These are phyloP conservation scores for Gavialis gangeticus DNA, from an alignment of 2,113 vertebrate genomes.

Conservation along the genomic window DNA sequence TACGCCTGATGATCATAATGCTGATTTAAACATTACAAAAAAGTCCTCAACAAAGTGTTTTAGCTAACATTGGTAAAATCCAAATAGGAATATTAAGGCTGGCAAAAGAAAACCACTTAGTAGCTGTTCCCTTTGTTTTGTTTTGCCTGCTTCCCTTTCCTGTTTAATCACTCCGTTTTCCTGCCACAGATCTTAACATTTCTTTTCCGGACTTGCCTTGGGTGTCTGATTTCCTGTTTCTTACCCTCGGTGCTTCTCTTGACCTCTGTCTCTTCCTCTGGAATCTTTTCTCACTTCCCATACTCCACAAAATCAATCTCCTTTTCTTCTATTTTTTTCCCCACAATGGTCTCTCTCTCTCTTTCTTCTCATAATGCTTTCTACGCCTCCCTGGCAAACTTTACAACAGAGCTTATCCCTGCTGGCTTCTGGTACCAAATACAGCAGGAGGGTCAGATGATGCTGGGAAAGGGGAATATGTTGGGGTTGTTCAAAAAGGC, in stretches of 20 bases:
- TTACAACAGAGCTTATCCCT: neutral
- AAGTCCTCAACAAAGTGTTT: neutral
- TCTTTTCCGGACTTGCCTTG: neutral
- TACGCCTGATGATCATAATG: neutral
- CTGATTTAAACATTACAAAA: neutral
- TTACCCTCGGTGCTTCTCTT: neutral
- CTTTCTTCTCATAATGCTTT: neutral
- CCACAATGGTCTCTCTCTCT: neutral
- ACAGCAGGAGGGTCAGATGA: neutral
- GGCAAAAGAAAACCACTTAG: neutral
- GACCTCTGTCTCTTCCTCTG: neutral
- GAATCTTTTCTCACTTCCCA: neutral
- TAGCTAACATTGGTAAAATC: neutral
- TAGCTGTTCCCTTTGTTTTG: constrained; percentile 39
- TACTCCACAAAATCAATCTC: neutral
- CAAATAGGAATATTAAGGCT: neutral
- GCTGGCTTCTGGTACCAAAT: neutral
- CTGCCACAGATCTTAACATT: neutral
- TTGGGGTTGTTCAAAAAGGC: neutral
- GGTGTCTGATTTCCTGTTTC: constrained; percentile 16
- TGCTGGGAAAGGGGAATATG: neutral
- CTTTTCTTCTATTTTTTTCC: constrained; percentile 17
- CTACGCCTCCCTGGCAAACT: neutral
- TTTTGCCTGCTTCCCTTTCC: neutral
- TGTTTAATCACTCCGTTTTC: constrained; percentile 31